Evolutionary conservation across 2,888 invertebrate species (phyloP), one percentile per base, ranked within the genome.

Genomic region (Hofmannophila pseudospretella): DNA sequence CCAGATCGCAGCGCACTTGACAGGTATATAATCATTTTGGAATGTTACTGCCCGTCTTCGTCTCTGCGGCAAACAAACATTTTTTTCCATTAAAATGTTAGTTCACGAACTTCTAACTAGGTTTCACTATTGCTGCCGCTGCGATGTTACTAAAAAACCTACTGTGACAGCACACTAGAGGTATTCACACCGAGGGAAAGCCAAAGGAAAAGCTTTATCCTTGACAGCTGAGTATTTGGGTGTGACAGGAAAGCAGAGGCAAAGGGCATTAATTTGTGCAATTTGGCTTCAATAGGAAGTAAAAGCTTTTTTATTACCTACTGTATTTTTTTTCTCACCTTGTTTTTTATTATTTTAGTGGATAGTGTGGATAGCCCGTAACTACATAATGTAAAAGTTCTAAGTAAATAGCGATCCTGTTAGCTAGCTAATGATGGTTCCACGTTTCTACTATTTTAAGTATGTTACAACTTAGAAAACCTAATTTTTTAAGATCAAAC

Each of bases 31-130:
- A 78, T 82, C 81, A 82, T 82, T 84, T 82, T 76, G 82, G 81
- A 80, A 84, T 81, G 79, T 80, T 84, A 80, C 77, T 71, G 60
- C 81, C 57, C 45, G 80, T 81, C 84, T 84, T 84, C 80, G 76
- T 78, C 67, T 84, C 84, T 82, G 84, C 62, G 61, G 78, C 79
- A 84, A 81, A 82, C 75, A 82, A 81, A 79, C 65, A 72, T 70
- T 71, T 70, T 67, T 54, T 69, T 67, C 55, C 45, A 62, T 76
- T 71, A 75, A 70, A 65, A 75, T 69, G 68, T 73, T 70, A 71
- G 68, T 70, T 60, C 54, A 60, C 56, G 46, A 42, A 42, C 42
- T 25, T 30, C 16, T 12, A 28, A 20, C 7, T 16, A 16, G n/a
- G n/a, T n/a, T n/a, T n/a, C 11, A 28, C n/a, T 28, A 12, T 4